Evolutionary conservation across 1,140 invertebrate genomes (phyloP).

Genomic region (Helicoverpa armigera): DNA sequence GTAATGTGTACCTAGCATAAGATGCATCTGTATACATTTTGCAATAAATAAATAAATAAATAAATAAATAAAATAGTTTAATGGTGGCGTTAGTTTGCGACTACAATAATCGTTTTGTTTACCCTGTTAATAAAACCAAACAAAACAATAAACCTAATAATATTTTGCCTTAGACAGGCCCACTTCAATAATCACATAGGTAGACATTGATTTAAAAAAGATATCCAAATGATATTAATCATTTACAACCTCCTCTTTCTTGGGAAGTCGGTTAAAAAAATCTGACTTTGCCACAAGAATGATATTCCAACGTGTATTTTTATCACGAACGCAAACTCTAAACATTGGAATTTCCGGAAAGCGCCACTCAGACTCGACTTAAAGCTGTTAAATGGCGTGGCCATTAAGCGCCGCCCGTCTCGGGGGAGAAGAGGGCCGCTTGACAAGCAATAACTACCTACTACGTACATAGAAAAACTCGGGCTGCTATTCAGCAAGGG

Average conservation of each 20-base stretch:
- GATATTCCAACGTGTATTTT: constrained; percentile 4
- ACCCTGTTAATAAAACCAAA: neutral
- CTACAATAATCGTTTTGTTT: neutral
- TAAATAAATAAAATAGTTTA: neutral
- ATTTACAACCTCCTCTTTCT: no score
- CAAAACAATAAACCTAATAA: neutral
- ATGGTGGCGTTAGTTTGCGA: neutral
- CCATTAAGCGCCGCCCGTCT: constrained; percentile 47
- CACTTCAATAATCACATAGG: neutral
- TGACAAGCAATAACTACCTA: constrained; percentile 43
- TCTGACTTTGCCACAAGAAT: neutral
- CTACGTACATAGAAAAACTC: constrained; percentile 67
- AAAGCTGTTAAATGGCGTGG: constrained; percentile 50
- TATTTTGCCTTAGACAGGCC: neutral
- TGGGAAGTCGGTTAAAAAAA: no score
- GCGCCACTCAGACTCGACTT: constrained; percentile 41
- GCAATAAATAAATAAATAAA: neutral
- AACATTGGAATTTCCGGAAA: constrained; percentile 46
- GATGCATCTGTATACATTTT: no score
- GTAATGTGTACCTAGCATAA: no score
- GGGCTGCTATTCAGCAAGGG: constrained; percentile 69
- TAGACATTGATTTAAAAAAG: neutral
- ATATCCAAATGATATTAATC: no score
- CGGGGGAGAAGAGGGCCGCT: constrained; percentile 38
- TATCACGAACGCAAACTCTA: constrained; percentile 6